Base-by-base conservation (phyloP, 1,140 invertebrate genomes). In the Lepidostoma basale region DNA sequence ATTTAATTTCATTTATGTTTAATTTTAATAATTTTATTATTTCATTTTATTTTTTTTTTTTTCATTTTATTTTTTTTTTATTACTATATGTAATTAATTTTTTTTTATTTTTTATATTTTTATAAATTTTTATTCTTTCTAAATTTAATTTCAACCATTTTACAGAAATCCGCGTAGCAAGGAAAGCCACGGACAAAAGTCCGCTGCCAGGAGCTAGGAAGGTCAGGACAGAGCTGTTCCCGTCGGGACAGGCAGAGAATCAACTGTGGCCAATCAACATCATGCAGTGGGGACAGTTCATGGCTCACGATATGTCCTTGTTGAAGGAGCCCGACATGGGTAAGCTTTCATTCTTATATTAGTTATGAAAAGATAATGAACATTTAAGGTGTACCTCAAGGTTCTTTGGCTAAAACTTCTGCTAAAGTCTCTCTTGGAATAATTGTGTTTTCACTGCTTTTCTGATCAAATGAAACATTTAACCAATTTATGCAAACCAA, bases 281-380 rank as follows among this genome's bases (percentile, higher is more conserved):
- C 23, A 88, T 89, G 86, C 83, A 87, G 33, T 88, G 81, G 79
- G 87, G 87, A 3, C 87, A 89, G 74, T 82, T 89, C 60, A 80
- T 89, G 22, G 84, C 86, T 30, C 87, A 89, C 70, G 88, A 89
- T 68, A 84, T 87, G 49, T 65, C 62, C 1, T 33, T 63, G 1
- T 12, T 62, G 3, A 42, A 36, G 89, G 64, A 86, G 77, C 22
- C 85, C 90, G 62, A 88, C 88, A 25, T 86, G 87, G 6, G 70
- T 85, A 10, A 88, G 90, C 75, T 89, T 26, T 23, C 5, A 3
- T 23, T 49, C n/a, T n/a, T n/a, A n/a, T n/a, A n/a, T n/a, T n/a
- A n/a, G n/a, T n/a, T n/a, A n/a, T n/a, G n/a, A n/a, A n/a, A n/a
- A n/a, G n/a, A n/a, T n/a, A n/a, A n/a, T n/a, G n/a, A n/a, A n/a